Conservation (phyloP, 2,888 invertebrate genomes). For the Volucella inflata region DNA sequence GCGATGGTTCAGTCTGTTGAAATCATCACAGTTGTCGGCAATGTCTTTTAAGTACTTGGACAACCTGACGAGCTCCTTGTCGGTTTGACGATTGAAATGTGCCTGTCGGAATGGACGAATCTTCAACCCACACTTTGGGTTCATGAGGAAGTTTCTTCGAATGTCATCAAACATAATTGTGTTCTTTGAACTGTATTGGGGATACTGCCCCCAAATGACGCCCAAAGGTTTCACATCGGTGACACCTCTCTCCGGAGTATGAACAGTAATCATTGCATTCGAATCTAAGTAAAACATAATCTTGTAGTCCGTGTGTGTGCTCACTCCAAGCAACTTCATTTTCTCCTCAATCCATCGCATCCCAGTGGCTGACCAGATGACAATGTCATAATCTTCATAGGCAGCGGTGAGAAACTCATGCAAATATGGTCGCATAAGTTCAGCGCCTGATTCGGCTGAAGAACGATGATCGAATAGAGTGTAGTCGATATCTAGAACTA, state of each 20-base stretch:
- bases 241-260: slow-evolving; percentile 94
- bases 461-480: slow-evolving; percentile 98
- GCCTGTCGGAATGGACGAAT: slow-evolving; percentile 96
- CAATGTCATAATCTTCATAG: slow-evolving; percentile 96
- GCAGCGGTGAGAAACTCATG: slow-evolving; percentile 96
- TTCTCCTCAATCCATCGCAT: slow-evolving; percentile 99
- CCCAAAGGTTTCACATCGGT: slow-evolving; percentile 97
- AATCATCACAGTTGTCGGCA: slow-evolving; percentile 91
- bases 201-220: slow-evolving; percentile 98
- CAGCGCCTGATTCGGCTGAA: slow-evolving; percentile 92
- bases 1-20: slow-evolving; percentile 93
- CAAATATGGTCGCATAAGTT: slow-evolving; percentile 96
- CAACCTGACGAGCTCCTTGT: slow-evolving; percentile 92
- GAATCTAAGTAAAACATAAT: slow-evolving; percentile 96
- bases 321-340: slow-evolving; percentile 95
- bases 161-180: slow-evolving; percentile 99
- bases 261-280: slow-evolving; percentile 97
- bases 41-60: slow-evolving; percentile 93
- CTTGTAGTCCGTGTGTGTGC: slow-evolving; percentile 92
- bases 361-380: slow-evolving; percentile 99
- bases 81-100: slow-evolving; percentile 92
- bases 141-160: slow-evolving; percentile 97
- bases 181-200: slow-evolving; percentile 94
- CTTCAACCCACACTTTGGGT: slow-evolving; percentile 95
- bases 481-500: slow-evolving; percentile 98